These are phyloP conservation scores for Eupithecia centaureata DNA, from an alignment of 2,888 invertebrate genomes.

Conservation along the genomic window DNA sequence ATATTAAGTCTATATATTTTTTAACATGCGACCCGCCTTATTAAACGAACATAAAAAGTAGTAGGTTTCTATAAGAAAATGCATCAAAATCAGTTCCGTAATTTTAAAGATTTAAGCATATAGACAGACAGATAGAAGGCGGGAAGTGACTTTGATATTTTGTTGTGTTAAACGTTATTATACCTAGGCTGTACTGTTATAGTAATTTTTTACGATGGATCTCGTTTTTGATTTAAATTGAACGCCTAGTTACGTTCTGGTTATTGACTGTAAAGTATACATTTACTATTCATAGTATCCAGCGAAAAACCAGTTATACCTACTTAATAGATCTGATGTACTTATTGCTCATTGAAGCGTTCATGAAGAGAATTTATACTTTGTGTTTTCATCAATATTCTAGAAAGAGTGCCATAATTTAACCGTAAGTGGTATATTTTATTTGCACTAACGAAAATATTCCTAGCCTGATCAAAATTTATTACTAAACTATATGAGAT, in stretches of 20 bases:
- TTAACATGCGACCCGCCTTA: no score
- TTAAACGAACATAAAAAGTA: no score
- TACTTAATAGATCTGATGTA: neutral
- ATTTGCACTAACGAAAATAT: neutral
- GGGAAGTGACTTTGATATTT: no score
- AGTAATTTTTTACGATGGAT: neutral
- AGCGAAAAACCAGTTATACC: conserved; percentile 28
- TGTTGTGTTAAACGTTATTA: no score
- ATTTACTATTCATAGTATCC: conserved; percentile 23
- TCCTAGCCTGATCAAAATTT: neutral
- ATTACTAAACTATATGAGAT: neutral
- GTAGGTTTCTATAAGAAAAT: no score
- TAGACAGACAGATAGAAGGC: no score
- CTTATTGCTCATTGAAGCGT: conserved; percentile 3
- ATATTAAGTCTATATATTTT: no score
- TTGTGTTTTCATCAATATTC: neutral
- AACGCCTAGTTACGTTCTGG: neutral
- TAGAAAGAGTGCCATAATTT: neutral
- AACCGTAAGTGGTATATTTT: neutral
- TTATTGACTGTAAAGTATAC: neutral
- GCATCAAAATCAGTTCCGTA: no score
- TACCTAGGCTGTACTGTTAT: neutral
- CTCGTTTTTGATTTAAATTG: neutral
- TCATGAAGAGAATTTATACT: conserved; percentile 5
- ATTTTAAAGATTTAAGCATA: no score